Percentiles rank a stretch among this genome's conserved stretches.
These are phyloP conservation scores for Axea sp. DNA, from an alignment of 2,888 invertebrate species.

Conservation along the genomic window DNA sequence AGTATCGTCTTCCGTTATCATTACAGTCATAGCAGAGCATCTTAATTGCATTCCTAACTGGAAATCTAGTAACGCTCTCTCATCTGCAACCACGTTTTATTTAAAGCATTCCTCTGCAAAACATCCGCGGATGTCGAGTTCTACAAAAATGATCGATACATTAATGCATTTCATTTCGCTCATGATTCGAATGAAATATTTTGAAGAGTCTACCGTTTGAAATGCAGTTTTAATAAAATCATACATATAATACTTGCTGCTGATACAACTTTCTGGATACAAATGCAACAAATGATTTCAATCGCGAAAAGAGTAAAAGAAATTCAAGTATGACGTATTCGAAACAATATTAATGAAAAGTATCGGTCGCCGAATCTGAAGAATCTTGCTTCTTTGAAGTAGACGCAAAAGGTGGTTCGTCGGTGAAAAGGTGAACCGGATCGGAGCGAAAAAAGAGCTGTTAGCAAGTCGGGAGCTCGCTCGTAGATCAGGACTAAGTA, in stretches of 20 bases:
- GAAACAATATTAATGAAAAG: constrained; percentile 1
- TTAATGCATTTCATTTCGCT: no score
- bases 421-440: constrained; percentile 55
- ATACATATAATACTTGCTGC: no score
- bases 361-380: background rate
- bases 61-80: constrained; percentile 37
- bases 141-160: constrained; percentile 20
- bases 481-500: constrained; percentile 73
- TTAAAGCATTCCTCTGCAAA: constrained; percentile 37
- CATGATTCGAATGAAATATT: no score
- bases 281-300: no score
- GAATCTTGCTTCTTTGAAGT: constrained; percentile 4
- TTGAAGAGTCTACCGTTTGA: no score
- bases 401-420: constrained; percentile 39
- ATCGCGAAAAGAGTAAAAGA: no score
- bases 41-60: constrained; percentile 67
- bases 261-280: no score
- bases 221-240: no score
- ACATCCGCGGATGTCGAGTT: constrained; percentile 11
- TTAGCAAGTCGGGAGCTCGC: constrained; percentile 63
- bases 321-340: no score
- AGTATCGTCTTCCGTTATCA: constrained; percentile 62
- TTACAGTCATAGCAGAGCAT: constrained; percentile 66
- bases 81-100: constrained; percentile 31
- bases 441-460: constrained; percentile 58